A percentile compares a stretch with the other conserved stretches of the same genome.
These are phyloP conservation scores for Pterois miles DNA, from an alignment of 2,797 vertebrate genomes.

Conservation along the genomic window DNA sequence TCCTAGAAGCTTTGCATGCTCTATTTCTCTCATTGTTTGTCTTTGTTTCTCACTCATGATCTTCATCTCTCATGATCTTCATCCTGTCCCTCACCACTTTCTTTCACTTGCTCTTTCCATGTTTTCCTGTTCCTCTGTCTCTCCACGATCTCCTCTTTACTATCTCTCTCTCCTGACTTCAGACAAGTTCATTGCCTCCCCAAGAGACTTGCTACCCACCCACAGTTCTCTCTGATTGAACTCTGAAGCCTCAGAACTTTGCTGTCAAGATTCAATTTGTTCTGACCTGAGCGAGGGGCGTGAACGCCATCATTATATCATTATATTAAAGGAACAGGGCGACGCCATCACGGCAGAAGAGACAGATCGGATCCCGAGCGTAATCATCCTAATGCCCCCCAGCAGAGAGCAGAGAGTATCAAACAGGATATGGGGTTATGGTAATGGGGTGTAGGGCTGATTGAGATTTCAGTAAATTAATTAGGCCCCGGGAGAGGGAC, in stretches of 20 bases:
- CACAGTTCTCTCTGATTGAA: constrained; percentile 55
- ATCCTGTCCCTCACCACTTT: constrained; percentile 5
- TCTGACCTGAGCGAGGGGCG: constrained; percentile 56
- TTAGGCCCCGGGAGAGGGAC: constrained; percentile 70
- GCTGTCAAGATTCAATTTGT: constrained; percentile 62
- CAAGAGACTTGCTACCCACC: constrained; percentile 51
- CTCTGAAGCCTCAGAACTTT: constrained; percentile 43
- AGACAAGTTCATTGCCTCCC: constrained; percentile 55
- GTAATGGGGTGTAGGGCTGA: constrained; percentile 67
- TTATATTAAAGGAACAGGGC: constrained; percentile 41
- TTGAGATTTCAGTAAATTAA: constrained; percentile 80
- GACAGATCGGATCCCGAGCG: constrained; percentile 39
- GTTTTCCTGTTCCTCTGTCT: neutral
- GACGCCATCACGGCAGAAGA: constrained; percentile 1
- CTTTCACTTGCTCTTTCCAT: neutral
- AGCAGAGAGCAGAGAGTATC: constrained; percentile 56
- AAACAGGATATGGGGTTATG: constrained; percentile 67
- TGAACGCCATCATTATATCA: constrained; percentile 42
- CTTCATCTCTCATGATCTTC: neutral
- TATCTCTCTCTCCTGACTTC: constrained; percentile 39
- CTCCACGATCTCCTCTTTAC: constrained; percentile 5
- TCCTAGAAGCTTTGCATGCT: neutral
- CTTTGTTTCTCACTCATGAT: neutral
- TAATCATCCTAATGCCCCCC: constrained; percentile 71
- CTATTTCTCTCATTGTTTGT: neutral